phyloP scores from a whole-genome alignment of 2,888 invertebrate genomes.

The Eupithecia dodoneata region DNA sequence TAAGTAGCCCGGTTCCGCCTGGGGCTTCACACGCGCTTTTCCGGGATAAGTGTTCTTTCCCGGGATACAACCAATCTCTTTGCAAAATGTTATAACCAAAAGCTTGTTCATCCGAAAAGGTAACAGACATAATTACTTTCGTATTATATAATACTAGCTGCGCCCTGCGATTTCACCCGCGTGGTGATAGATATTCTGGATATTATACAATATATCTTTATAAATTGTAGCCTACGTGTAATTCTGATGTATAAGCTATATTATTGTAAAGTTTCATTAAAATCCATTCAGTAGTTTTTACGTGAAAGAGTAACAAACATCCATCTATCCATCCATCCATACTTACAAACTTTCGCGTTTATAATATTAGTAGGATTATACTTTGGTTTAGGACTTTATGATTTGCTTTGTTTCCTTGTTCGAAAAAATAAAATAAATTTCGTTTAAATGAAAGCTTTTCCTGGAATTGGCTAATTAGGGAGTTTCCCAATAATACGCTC shows the following conservation, averaged over 20 bases:
- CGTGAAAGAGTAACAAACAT: no score
- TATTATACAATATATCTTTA: no score
- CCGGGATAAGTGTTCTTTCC: not conserved
- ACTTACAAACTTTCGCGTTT: no score
- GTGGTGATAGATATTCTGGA: no score
- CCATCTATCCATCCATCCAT: no score
- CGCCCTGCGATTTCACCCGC: no score
- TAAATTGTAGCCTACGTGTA: no score
- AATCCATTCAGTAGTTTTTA: no score
- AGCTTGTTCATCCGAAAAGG: not conserved
- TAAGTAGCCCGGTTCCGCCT: not conserved
- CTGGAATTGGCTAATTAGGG: constrained; percentile 1
- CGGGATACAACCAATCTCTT: not conserved
- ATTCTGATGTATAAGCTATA: no score
- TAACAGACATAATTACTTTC: not conserved
- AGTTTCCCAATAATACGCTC: not conserved
- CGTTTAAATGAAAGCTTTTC: not conserved
- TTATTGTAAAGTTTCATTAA: no score
- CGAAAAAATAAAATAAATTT: not conserved
- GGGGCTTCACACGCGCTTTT: not conserved
- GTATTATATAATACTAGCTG: not conserved
- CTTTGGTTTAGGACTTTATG: not conserved
- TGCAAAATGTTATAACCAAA: not conserved
- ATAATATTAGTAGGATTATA: not conserved
- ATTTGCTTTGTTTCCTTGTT: not conserved